Base-by-base conservation (phyloP, 2,888 invertebrate genomes). In the Coronaproctus castanopsis region DNA sequence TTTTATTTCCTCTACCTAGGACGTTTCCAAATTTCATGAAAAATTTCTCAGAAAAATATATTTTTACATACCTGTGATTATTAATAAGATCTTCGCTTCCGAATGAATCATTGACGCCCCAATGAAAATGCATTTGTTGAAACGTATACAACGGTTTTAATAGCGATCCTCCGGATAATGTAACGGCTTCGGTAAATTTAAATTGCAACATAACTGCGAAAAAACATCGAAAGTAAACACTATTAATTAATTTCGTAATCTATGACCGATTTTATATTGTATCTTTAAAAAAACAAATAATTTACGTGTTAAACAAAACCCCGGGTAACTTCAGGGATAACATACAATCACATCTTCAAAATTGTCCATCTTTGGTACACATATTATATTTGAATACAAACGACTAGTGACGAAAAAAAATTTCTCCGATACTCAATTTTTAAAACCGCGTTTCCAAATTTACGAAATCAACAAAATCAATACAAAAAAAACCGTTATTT, bases 51-150 rank as follows among this genome's bases (percentile, higher is more conserved):
- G 18, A 48, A 3, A 55, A 22, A 48, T 36, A 52, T 18, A 23
- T 21, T 21, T 53, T 21, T 21, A 48, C 24, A 54, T 68, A 80
- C 76, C 79, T 77, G 67, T 76, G 73, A 62, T 81, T 81, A 67
- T 85, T 82, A 55, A 85, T 80, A 62, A 77, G 77, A 71, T 83
- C 83, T 68, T 88, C 88, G 5, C 87, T 86, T n/a, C 88, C 87
- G 57, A 81, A 75, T 2, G 80, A 77, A 67, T 85, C 83, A 65
- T 84, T 81, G 67, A 80, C 78, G 1, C 85, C 85, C 87, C 87
- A 87, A 69, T 88, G 87, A 70, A 87, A 87, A 70, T 87, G 87
- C 67, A 87, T 76, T 69, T 87, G 87, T 54, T 80, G 79, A 68
- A 87, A 85, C 53, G 49, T 61, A 55, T 62, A 63, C 2, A 18